phyloP scores from a whole-genome alignment of 2,113 vertebrate species.

The Rutilus rutilus region DNA sequence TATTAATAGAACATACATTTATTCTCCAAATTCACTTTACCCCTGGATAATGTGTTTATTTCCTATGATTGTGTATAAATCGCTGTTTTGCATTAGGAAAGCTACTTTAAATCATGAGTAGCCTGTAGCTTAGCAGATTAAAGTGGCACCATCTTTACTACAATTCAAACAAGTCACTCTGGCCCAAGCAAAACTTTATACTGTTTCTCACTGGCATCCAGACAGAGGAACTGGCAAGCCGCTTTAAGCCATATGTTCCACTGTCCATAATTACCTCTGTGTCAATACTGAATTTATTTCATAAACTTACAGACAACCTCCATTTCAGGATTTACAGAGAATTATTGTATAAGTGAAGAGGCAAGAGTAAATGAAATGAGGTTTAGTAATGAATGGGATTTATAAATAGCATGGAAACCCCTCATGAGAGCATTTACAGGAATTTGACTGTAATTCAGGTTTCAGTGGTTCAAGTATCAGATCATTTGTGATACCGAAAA shows the following conservation, averaged over 20 bases:
- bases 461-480: slow-evolving; percentile 67
- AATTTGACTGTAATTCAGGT: slow-evolving; percentile 63
- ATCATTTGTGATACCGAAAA: slow-evolving; percentile 72
- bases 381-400: slow-evolving; percentile 50
- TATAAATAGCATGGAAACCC: slow-evolving; percentile 63
- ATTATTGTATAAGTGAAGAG: slow-evolving; percentile 37
- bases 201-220: slow-evolving; percentile 17
- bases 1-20: neutral
- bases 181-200: slow-evolving; percentile 27
- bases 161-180: slow-evolving; percentile 41
- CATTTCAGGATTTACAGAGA: slow-evolving; percentile 38
- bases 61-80: neutral
- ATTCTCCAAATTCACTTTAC: neutral
- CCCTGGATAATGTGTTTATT: neutral
- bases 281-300: slow-evolving; percentile 24
- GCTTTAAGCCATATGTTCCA: slow-evolving; percentile 3
- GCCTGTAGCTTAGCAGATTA: slow-evolving; percentile 5
- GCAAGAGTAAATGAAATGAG: slow-evolving; percentile 26
- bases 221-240: slow-evolving; percentile 12
- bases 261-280: slow-evolving; percentile 27
- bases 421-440: slow-evolving; percentile 69
- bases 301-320: slow-evolving; percentile 20
- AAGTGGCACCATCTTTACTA: slow-evolving; percentile 34
- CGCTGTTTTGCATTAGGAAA: neutral
- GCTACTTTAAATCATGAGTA: too few relatives aligned